Evolutionary conservation across 1,140 invertebrate species (phyloP).

Genomic region (Sitodiplosis mosellana): DNA sequence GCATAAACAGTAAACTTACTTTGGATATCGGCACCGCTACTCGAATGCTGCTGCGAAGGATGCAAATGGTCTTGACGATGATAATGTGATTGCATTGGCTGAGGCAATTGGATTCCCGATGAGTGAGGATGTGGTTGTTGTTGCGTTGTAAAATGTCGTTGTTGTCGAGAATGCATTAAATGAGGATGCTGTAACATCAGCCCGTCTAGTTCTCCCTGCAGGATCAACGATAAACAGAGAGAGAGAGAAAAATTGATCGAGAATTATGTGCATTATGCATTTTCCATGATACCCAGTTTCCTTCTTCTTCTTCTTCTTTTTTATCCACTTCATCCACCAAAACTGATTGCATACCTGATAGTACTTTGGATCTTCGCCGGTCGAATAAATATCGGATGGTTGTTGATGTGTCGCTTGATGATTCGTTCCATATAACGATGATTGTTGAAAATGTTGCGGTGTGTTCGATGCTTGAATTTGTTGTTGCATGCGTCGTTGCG

Average conservation of each 20-base stretch:
- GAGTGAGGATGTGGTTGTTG: slow-evolving; percentile 7
- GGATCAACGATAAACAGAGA: too few species aligned
- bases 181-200: slow-evolving; percentile 55
- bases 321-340: background rate
- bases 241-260: too few species aligned
- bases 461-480: slow-evolving; percentile 16
- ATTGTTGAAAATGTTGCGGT: slow-evolving; percentile 12
- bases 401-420: slow-evolving; percentile 12
- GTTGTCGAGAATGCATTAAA: slow-evolving; percentile 33
- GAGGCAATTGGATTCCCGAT: slow-evolving; percentile 23
- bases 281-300: too few species aligned
- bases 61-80: slow-evolving; percentile 18
- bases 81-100: slow-evolving; percentile 24
- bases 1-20: too few species aligned
- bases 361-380: slow-evolving; percentile 40
- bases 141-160: slow-evolving; percentile 9
- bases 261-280: too few species aligned
- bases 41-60: slow-evolving; percentile 6
- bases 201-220: slow-evolving; percentile 49
- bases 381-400: slow-evolving; percentile 8
- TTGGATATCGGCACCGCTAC: slow-evolving; percentile 6
- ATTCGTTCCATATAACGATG: background rate
- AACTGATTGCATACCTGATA: slow-evolving; percentile 26
- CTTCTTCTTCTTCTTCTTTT: too few species aligned
- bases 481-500: slow-evolving; percentile 13